A percentile compares a stretch with the other conserved stretches of the same genome.
These are phyloP conservation scores for Trachelus stipa DNA, from an alignment of 2,888 invertebrate genomes.

Conservation along the genomic window DNA sequence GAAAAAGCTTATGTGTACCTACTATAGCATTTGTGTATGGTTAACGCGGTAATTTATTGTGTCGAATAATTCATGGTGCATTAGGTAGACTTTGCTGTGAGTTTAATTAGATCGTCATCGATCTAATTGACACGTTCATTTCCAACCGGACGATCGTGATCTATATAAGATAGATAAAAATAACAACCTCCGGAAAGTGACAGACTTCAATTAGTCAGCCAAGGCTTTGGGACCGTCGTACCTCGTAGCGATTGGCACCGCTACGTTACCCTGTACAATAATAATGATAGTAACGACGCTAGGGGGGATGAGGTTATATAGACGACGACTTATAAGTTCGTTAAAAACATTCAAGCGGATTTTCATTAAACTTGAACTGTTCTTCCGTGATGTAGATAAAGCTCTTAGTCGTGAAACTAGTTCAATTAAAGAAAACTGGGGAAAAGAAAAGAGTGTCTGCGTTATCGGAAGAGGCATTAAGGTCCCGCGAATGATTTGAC, in stretches of 20 bases:
- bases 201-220: conserved; percentile 24
- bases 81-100: conserved; percentile 51
- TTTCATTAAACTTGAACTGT: conserved; percentile 50
- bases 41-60: conserved; percentile 54
- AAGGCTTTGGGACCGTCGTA: conserved; percentile 9
- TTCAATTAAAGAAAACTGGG: conserved; percentile 4
- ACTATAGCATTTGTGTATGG: background rate
- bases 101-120: conserved; percentile 47
- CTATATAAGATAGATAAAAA: conserved; percentile 46
- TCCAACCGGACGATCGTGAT: conserved; percentile 35
- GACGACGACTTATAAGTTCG: conserved; percentile 24
- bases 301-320: background rate
- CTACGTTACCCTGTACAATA: conserved; percentile 6
- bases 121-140: conserved; percentile 61
- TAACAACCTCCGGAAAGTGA: conserved; percentile 14
- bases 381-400: conserved; percentile 5
- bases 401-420: conserved; percentile 1
- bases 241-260: conserved; percentile 7
- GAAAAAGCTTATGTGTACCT: background rate
- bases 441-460: background rate
- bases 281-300: background rate
- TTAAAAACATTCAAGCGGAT: conserved; percentile 36
- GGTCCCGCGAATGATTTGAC: background rate
- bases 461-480: background rate
- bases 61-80: conserved; percentile 43